phyloP scores from a whole-genome alignment of 2,113 vertebrate genomes.

The Ciconia maguari region DNA sequence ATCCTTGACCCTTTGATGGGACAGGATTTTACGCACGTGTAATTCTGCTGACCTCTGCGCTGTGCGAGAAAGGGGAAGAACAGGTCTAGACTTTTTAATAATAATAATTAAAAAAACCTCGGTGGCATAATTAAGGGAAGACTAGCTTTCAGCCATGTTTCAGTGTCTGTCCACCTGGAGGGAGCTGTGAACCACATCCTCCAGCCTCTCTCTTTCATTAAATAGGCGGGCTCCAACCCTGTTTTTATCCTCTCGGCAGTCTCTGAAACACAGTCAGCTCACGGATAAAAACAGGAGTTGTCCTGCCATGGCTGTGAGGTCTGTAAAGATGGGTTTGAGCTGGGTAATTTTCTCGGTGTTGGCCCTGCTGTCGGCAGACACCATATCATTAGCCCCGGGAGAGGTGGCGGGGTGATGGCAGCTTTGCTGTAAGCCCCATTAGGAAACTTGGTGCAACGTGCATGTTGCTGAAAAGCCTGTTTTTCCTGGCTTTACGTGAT shows the following conservation, averaged over 20 bases:
- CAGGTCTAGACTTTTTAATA: neutral
- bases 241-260: neutral
- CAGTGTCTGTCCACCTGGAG: neutral
- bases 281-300: neutral
- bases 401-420: neutral
- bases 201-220: neutral
- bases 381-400: neutral
- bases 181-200: neutral
- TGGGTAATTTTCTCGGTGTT: slow-evolving; percentile 33
- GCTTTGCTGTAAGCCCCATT: neutral
- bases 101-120: neutral
- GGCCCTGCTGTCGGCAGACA: neutral
- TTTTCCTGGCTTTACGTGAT: neutral
- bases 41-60: neutral
- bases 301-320: neutral
- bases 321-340: slow-evolving; percentile 15
- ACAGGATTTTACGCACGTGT: neutral
- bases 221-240: neutral
- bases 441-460: neutral
- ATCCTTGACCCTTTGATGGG: neutral
- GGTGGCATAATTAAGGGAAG: neutral
- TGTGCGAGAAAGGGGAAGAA: neutral
- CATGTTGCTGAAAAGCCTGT: neutral
- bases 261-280: neutral
- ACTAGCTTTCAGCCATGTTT: neutral